Conservation (phyloP, 2,797 vertebrate genomes). For the Coranthus polyacanthus region DNA sequence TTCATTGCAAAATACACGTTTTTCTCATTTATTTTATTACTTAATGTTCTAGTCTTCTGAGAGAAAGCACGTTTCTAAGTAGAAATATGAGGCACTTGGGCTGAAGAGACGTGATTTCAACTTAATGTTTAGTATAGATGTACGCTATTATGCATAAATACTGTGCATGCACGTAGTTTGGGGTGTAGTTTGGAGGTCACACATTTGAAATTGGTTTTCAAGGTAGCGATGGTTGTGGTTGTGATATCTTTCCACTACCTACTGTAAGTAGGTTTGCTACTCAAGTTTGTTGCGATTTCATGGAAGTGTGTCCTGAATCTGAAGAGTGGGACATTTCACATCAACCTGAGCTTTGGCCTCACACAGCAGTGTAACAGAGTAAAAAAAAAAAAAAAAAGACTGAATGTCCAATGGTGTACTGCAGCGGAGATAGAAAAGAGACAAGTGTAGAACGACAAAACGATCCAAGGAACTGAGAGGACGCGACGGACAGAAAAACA, state of each 20-base stretch:
- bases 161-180: background rate
- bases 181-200: background rate
- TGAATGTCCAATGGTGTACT: conserved; percentile 7
- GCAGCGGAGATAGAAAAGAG: background rate
- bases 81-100: background rate
- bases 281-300: conserved; percentile 43
- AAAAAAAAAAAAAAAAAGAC: conserved; percentile 33
- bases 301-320: conserved; percentile 42
- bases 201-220: conserved; percentile 6
- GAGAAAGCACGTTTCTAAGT: conserved; percentile 6
- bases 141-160: background rate
- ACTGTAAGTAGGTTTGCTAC: conserved; percentile 12
- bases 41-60: background rate
- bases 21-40: conserved; percentile 21
- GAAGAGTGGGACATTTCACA: conserved; percentile 80
- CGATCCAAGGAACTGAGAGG: background rate
- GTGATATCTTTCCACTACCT: conserved; percentile 17
- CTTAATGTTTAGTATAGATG: background rate
- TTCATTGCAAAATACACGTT: conserved; percentile 5
- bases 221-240: background rate
- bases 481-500: background rate
- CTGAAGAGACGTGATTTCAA: conserved; percentile 19
- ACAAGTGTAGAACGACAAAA: background rate
- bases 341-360: conserved; percentile 67
- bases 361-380: conserved; percentile 57